phyloP scores from a whole-genome alignment of 2,888 invertebrate species.

The Drosophila parthenogenetica region DNA sequence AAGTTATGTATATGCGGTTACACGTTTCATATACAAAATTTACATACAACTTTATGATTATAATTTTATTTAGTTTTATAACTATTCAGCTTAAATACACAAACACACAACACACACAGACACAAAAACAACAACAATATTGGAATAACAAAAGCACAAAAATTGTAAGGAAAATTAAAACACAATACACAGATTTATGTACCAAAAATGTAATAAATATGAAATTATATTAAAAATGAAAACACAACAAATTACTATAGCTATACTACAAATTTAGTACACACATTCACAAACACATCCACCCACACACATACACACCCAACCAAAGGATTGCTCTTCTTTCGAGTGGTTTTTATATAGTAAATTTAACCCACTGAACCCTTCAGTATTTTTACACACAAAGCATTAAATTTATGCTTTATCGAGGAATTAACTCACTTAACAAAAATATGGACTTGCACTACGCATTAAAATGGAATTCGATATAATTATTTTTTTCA shows the following conservation, averaged over 20 bases:
- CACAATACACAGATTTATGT: constrained; percentile 80
- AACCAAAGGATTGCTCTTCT: constrained; percentile 11
- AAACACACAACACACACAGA: constrained; percentile 40
- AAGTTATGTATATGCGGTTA: constrained; percentile 59
- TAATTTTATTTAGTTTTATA: constrained; percentile 69
- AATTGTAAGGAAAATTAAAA: constrained; percentile 51
- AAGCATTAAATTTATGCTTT: constrained; percentile 30
- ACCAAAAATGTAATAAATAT: constrained; percentile 84
- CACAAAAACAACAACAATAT: constrained; percentile 38
- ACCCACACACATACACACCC: constrained; percentile 1
- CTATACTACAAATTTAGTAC: not conserved
- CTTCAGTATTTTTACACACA: constrained; percentile 68
- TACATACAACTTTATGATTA: constrained; percentile 35
- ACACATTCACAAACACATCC: not conserved
- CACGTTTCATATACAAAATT: constrained; percentile 5
- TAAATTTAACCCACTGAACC: constrained; percentile 14
- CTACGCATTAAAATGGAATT: constrained; percentile 28
- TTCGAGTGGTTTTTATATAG: constrained; percentile 16
- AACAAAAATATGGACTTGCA: constrained; percentile 12
- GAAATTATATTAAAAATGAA: constrained; percentile 73
- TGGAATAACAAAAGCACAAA: constrained; percentile 45
- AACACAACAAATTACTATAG: constrained; percentile 42
- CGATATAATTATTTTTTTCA: constrained; percentile 46
- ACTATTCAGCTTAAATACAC: constrained; percentile 50
- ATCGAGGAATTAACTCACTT: constrained; percentile 10